phyloP scores from a whole-genome alignment of 2,888 invertebrate species.

The Marasmarcha lunaedactyla region DNA sequence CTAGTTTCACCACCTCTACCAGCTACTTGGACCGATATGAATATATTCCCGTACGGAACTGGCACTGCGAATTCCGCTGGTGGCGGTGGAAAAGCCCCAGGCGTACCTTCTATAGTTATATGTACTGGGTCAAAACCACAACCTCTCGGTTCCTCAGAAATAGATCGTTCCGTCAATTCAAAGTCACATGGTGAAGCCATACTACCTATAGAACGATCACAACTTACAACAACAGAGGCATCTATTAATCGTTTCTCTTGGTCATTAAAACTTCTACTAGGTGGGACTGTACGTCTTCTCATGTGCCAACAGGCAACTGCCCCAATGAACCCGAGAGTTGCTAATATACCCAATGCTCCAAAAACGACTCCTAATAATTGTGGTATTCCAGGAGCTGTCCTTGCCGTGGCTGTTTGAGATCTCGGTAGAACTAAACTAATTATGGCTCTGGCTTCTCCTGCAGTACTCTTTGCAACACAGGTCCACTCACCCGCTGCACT shows the following conservation, averaged over 20 bases:
- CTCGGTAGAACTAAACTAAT: constrained; percentile 64
- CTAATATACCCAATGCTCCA: constrained; percentile 77
- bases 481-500: constrained; percentile 88
- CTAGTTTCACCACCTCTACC: constrained; percentile 49
- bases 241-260: constrained; percentile 89
- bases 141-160: constrained; percentile 43
- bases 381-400: constrained; percentile 79
- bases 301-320: constrained; percentile 73
- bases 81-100: constrained; percentile 61
- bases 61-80: constrained; percentile 68
- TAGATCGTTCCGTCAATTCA: constrained; percentile 55
- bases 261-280: constrained; percentile 81
- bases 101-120: constrained; percentile 71
- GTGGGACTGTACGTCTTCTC: constrained; percentile 77
- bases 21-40: constrained; percentile 86
- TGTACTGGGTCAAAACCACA: constrained; percentile 72
- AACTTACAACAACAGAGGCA: constrained; percentile 75
- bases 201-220: constrained; percentile 76
- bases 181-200: constrained; percentile 68
- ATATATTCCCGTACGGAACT: constrained; percentile 78
- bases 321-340: constrained; percentile 73
- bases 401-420: constrained; percentile 82
- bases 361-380: constrained; percentile 80
- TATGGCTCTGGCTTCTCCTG: constrained; percentile 73
- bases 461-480: constrained; percentile 80